These are phyloP conservation scores for Desmodus rotundus DNA, from an alignment of 2,113 vertebrate species.

Conservation along the genomic window DNA sequence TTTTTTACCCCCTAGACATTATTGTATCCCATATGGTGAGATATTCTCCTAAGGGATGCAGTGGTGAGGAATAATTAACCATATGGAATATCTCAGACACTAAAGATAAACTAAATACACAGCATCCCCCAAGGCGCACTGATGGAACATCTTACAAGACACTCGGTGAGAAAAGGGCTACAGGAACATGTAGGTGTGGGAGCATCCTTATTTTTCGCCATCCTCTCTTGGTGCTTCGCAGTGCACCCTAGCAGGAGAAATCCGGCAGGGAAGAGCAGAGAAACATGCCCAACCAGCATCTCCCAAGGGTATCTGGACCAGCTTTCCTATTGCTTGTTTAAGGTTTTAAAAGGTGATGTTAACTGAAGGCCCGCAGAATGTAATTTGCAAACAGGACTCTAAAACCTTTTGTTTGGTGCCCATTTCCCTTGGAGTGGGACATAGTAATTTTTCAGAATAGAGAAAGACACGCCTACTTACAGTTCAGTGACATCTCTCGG, in stretches of 20 bases:
- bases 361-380: not conserved
- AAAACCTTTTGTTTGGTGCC: not conserved
- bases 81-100: not conserved
- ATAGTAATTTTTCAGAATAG: not conserved
- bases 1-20: not conserved
- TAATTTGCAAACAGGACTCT: not conserved
- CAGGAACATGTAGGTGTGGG: not conserved
- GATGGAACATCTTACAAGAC: not conserved
- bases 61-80: not conserved
- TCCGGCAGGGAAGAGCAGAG: not conserved
- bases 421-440: not conserved
- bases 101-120: not conserved
- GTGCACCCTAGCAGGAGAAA: not conserved
- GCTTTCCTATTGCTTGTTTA: not conserved
- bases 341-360: not conserved
- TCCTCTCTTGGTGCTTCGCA: not conserved
- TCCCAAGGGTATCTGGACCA: not conserved
- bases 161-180: not conserved
- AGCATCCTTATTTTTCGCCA: not conserved
- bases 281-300: not conserved
- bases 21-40: not conserved
- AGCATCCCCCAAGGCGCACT: not conserved
- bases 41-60: not conserved
- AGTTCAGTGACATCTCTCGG: conserved; percentile 97
- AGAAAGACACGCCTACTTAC: conserved; percentile 83